Conservation (phyloP, 2,888 invertebrate genomes). For the Melieria crassipennis region DNA sequence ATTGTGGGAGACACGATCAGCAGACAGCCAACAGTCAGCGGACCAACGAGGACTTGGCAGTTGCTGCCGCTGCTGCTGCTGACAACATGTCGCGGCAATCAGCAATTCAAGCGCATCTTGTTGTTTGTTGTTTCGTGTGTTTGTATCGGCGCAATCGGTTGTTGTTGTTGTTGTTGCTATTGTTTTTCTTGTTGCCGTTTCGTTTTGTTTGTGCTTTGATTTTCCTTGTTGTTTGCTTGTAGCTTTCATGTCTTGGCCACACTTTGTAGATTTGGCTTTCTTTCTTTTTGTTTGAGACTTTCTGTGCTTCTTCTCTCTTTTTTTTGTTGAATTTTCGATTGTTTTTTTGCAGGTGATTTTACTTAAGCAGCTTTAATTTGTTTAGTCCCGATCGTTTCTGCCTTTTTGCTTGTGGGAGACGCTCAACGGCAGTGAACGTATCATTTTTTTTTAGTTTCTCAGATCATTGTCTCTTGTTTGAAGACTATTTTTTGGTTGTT, state of each 20-base stretch:
- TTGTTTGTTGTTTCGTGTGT: neutral
- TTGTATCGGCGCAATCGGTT: conserved; percentile 12
- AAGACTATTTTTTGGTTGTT: too few species aligned
- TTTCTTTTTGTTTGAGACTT: conserved; percentile 23
- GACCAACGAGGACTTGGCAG: neutral
- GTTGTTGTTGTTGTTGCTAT: conserved; percentile 33
- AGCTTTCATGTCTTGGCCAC: conserved; percentile 60
- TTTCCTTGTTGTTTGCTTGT: conserved; percentile 45
- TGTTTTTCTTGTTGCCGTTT: conserved; percentile 31
- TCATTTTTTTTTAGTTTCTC: too few species aligned
- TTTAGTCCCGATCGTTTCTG: too few species aligned
- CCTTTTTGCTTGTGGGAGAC: too few species aligned
- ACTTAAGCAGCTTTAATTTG: conserved; percentile 5
- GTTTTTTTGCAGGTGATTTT: conserved; percentile 25
- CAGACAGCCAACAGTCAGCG: conserved; percentile 10
- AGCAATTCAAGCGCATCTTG: conserved; percentile 43
- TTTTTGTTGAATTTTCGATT: too few species aligned
- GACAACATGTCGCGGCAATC: conserved; percentile 55
- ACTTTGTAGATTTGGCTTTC: conserved; percentile 45
- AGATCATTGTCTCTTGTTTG: too few species aligned
- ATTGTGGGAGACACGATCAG: conserved; percentile 56
- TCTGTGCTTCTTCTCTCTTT: too few species aligned
- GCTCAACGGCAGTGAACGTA: too few species aligned
- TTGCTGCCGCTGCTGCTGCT: conserved; percentile 34
- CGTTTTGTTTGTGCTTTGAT: conserved; percentile 22